A percentile compares a stretch with the other conserved stretches of the same genome.
Evolutionary conservation across 2,888 invertebrate genomes (phyloP).

Genomic region (Linyphia triangularis): DNA sequence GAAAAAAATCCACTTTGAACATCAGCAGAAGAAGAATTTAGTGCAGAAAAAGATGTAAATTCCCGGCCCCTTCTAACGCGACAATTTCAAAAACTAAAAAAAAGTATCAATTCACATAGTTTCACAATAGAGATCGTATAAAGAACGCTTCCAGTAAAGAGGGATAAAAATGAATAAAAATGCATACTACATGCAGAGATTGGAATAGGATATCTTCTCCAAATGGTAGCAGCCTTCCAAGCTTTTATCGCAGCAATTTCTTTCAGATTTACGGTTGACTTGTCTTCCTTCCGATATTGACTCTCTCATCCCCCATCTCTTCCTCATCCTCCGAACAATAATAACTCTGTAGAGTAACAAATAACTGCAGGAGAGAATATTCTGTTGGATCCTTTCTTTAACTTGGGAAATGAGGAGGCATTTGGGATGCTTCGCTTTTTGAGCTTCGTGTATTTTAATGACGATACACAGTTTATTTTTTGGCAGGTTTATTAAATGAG

Average conservation of each 20-base stretch:
- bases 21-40: too few species aligned
- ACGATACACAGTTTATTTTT: background rate
- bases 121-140: background rate
- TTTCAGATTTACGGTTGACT: slow-evolving; percentile 62
- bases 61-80: too few species aligned
- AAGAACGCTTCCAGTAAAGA: background rate
- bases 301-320: slow-evolving; percentile 19
- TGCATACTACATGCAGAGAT: background rate
- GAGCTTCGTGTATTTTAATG: background rate
- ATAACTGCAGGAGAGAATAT: slow-evolving; percentile 11
- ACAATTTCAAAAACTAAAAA: background rate
- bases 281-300: slow-evolving; percentile 41
- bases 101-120: background rate
- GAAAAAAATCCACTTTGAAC: too few species aligned
- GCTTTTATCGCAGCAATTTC: slow-evolving; percentile 63
- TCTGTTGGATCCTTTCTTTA: background rate
- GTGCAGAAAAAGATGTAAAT: too few species aligned
- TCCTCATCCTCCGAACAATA: background rate
- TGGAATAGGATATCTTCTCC: background rate
- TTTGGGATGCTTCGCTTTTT: background rate
- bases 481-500: background rate
- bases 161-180: background rate
- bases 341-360: slow-evolving; percentile 37
- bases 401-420: background rate
- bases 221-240: slow-evolving; percentile 40